These are phyloP conservation scores for Emydocephalus ijimae DNA, from an alignment of 2,113 vertebrate genomes.

Conservation along the genomic window DNA sequence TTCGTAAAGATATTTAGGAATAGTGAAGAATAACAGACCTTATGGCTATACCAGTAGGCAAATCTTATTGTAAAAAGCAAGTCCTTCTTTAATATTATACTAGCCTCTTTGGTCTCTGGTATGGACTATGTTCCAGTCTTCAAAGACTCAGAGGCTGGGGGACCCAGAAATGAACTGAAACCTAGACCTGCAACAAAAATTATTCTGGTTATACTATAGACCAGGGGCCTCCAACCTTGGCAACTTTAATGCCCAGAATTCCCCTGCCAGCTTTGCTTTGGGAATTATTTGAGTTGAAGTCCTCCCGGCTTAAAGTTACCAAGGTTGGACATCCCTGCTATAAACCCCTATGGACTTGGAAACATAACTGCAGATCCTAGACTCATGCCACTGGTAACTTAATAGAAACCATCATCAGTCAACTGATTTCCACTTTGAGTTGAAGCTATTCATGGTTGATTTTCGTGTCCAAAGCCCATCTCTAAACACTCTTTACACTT, in stretches of 20 bases:
- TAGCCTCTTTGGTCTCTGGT: background rate
- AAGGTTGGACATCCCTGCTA: too few relatives aligned
- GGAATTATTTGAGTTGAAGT: too few relatives aligned
- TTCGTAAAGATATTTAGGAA: background rate
- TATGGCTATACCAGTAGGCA: conserved; percentile 2
- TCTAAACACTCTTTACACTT: background rate
- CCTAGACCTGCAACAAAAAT: background rate
- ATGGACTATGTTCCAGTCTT: background rate
- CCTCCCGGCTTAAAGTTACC: too few relatives aligned
- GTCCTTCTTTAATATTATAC: background rate
- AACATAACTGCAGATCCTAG: background rate
- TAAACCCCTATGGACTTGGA: background rate
- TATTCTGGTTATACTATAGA: background rate
- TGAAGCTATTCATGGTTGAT: background rate
- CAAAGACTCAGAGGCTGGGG: background rate
- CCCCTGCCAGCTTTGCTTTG: too few relatives aligned
- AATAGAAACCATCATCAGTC: background rate
- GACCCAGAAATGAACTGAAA: background rate
- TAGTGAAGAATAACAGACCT: background rate
- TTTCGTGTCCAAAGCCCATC: background rate
- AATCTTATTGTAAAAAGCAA: conserved; percentile 13
- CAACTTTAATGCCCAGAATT: too few relatives aligned
- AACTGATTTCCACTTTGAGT: background rate
- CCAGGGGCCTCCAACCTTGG: too few relatives aligned
- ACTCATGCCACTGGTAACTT: background rate